These are phyloP conservation scores for Nomia melanderi DNA, from an alignment of 1,140 invertebrate genomes.

Conservation along the genomic window DNA sequence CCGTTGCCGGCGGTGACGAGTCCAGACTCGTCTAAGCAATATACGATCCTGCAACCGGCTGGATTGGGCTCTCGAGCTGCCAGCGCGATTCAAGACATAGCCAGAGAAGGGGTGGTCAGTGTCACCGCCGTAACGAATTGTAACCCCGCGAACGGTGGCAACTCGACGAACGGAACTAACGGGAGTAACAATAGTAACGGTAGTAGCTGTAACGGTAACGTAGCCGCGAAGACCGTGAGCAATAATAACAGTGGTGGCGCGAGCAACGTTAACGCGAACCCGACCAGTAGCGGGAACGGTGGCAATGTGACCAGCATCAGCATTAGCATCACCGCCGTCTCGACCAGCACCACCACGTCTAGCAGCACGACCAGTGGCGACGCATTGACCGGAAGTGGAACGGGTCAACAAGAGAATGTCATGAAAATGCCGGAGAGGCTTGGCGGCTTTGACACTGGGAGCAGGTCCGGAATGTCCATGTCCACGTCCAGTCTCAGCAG, in stretches of 20 bases:
- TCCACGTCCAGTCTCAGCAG: constrained; percentile 88
- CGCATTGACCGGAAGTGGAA: constrained; percentile 74
- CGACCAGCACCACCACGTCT: constrained; percentile 73
- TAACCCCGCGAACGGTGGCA: constrained; percentile 61
- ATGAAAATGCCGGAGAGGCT: constrained; percentile 78
- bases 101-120: constrained; percentile 84
- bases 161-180: constrained; percentile 51
- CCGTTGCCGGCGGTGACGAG: constrained; percentile 77
- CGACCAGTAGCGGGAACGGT: constrained; percentile 54
- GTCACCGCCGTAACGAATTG: constrained; percentile 84
- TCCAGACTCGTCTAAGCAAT: constrained; percentile 85
- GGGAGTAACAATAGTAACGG: constrained; percentile 58
- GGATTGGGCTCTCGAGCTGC: constrained; percentile 88
- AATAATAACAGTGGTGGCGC: constrained; percentile 46
- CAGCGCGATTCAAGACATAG: constrained; percentile 88
- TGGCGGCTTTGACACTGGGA: constrained; percentile 73
- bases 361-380: constrained; percentile 70
- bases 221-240: constrained; percentile 43
- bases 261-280: constrained; percentile 32
- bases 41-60: constrained; percentile 91
- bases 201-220: constrained; percentile 50
- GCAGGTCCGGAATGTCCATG: constrained; percentile 81
- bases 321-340: constrained; percentile 70
- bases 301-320: constrained; percentile 68
- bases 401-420: constrained; percentile 74